Evolutionary conservation across 2,888 invertebrate species (phyloP).

Genomic region (Dolichomitus sp.): DNA sequence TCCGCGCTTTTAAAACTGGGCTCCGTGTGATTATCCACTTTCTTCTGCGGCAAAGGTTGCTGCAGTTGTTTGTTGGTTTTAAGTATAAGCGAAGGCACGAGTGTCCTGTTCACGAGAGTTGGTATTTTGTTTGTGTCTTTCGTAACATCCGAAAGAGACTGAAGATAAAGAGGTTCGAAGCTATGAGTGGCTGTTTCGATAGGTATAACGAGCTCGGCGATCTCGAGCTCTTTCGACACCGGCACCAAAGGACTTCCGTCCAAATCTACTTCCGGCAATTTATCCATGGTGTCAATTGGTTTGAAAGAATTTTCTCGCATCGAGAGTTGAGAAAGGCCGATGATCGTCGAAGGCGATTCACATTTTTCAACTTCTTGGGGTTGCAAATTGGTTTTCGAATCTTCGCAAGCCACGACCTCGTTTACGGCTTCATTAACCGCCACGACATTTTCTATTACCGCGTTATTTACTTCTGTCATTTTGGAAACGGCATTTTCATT

Average conservation of each 20-base stretch:
- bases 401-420: slow-evolving; percentile 1
- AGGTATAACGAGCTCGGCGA: slow-evolving; percentile 9
- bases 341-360: slow-evolving; percentile 11
- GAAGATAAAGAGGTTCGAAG: slow-evolving; percentile 78
- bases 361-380: neutral
- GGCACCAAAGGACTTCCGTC: slow-evolving; percentile 75
- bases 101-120: slow-evolving; percentile 74
- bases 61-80: slow-evolving; percentile 79
- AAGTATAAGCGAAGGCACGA: slow-evolving; percentile 78
- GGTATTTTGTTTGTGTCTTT: slow-evolving; percentile 79
- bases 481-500: neutral
- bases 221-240: slow-evolving; percentile 67
- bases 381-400: neutral
- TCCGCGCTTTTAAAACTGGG: slow-evolving; percentile 79
- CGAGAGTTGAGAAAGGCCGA: neutral
- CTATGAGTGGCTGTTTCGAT: neutral
- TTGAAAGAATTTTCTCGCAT: slow-evolving; percentile 15
- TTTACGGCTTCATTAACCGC: slow-evolving; percentile 36
- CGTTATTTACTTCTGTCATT: neutral
- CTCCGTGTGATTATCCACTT: slow-evolving; percentile 65
- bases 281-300: slow-evolving; percentile 65
- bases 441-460: slow-evolving; percentile 11
- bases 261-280: slow-evolving; percentile 75
- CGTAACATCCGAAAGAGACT: slow-evolving; percentile 75
- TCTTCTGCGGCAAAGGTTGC: slow-evolving; percentile 74